Conservation (phyloP, 2,797 vertebrate genomes). For the Micrastur ruficollis region DNA sequence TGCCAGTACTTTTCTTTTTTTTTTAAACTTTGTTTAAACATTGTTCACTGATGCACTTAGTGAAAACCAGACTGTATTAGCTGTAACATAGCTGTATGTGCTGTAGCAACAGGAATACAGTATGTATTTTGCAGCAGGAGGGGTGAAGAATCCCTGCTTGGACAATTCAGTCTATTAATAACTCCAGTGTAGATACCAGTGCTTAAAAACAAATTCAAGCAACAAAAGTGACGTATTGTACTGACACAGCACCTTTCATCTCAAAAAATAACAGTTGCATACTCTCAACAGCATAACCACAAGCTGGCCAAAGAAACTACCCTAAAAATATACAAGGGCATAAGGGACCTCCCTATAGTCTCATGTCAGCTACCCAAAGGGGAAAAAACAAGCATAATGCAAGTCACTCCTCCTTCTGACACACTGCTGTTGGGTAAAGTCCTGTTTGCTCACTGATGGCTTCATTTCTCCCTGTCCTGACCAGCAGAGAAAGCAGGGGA, state of each 20-base stretch:
- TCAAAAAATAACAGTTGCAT: not conserved
- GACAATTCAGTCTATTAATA: not conserved
- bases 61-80: conserved; percentile 51
- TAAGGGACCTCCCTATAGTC: not conserved
- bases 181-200: not conserved
- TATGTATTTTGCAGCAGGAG: not conserved
- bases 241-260: not conserved
- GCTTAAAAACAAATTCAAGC: not conserved
- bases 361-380: not conserved
- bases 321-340: not conserved
- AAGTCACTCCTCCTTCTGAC: not conserved
- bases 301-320: not conserved
- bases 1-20: not conserved
- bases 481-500: not conserved
- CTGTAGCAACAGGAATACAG: not conserved
- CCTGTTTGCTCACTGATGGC: not conserved
- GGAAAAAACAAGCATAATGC: not conserved
- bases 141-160: not conserved
- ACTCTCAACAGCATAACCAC: not conserved
- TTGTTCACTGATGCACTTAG: conserved; percentile 48
- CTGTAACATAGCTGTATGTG: not conserved
- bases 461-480: not conserved
- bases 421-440: not conserved
- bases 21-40: conserved; percentile 31
- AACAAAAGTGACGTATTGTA: not conserved